Percentiles rank a stretch among this genome's conserved stretches.
Conservation (phyloP, 2,888 invertebrate genomes). For the Polymixis flavicincta region DNA sequence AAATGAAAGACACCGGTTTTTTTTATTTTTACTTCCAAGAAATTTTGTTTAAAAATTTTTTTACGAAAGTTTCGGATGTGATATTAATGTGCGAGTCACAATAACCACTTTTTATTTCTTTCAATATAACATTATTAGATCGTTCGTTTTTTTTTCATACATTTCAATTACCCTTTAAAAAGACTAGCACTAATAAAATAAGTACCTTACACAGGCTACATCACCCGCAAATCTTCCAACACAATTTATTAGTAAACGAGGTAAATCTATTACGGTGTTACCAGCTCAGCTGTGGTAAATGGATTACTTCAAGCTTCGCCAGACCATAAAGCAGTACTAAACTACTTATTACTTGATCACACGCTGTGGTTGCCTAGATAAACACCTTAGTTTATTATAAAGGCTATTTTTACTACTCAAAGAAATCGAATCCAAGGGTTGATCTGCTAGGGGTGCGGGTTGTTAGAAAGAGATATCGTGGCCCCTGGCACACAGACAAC, state of each 20-base stretch:
- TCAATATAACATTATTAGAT: background rate
- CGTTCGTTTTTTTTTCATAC: background rate
- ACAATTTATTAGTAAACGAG: conserved; percentile 53
- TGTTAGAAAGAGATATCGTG: too few species aligned
- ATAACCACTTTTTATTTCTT: too few species aligned
- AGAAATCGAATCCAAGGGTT: too few species aligned
- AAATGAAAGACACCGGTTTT: too few species aligned
- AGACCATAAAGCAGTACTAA: conserved; percentile 53
- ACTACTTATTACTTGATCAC: conserved; percentile 56
- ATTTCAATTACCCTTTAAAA: background rate
- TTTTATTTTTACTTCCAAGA: too few species aligned
- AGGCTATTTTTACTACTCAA: too few species aligned
- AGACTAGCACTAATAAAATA: conserved; percentile 8
- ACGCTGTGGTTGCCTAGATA: conserved; percentile 34
- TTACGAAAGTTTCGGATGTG: too few species aligned
- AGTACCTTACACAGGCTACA: conserved; percentile 16
- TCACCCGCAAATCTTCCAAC: conserved; percentile 38
- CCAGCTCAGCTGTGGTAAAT: conserved; percentile 58
- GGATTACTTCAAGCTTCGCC: conserved; percentile 59
- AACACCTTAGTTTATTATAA: conserved; percentile 13
- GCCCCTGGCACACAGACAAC: too few species aligned
- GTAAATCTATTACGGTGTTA: conserved; percentile 59
- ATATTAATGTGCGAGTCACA: too few species aligned
- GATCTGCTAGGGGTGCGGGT: too few species aligned
- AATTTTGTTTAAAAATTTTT: too few species aligned